Base-by-base conservation (phyloP, 2,888 invertebrate species). In the Euclidia mi region DNA sequence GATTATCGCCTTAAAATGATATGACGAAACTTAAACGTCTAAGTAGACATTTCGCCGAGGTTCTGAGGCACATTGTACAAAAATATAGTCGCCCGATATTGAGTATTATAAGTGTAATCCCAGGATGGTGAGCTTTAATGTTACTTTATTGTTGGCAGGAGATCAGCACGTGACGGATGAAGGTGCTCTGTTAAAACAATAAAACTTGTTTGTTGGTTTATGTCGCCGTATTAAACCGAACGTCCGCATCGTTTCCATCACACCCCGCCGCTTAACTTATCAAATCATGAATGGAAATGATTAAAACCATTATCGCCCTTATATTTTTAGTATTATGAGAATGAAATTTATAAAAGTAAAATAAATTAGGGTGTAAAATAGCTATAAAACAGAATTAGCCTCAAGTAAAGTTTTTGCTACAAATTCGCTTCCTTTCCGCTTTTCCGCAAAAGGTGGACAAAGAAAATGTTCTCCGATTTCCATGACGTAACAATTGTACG, bases 171-270 rank as follows among this genome's bases (percentile, higher is more conserved):
- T 89, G 91, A 90, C 87, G 89, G 91, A 92, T 92, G 90, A 91
- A 92, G 91, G 91, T 91, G 88, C 82, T 83, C 82, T 81, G 78
- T 75, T 71, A 91, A 91, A 78, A 79, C 87, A 92, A 91, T 92
- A 92, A 92, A 90, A 91, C 90, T 92, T 93, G 91, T 91, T 91
- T 90, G 88, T 88, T 89, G 89, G 85, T 92, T 79, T 85, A 83
- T 83, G 78, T 77, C 70, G 79, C 71, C 70, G 79, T 81, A 83
- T 83, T 85, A 85, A 79, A 71, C 78, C 69, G 71, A 81, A 76
- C 56, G 12, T 49, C 43, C 82, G 79, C 77, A 67, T 67, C 65
- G 73, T 68, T 61, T 25, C 9, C 17, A 53, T 71, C 56, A 63
- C 67, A 57, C 60, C 55, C 71, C 61, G 67, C 81, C 66, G 72